phyloP scores from a whole-genome alignment of 53 echinoderm and acorn worm genomes.

The Apostichopus leukothele region DNA sequence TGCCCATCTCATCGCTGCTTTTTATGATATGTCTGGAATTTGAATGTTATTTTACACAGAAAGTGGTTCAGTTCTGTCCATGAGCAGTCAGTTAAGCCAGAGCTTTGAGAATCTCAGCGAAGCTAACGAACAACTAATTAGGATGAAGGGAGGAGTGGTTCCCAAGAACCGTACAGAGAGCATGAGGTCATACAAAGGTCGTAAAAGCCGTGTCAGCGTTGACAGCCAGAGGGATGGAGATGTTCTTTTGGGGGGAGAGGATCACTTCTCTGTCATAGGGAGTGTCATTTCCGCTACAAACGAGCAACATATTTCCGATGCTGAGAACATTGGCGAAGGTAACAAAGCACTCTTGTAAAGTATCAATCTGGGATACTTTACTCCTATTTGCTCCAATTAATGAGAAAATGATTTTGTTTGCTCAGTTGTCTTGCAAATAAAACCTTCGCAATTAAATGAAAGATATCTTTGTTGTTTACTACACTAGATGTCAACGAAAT shows the following conservation, averaged over 20 bases:
- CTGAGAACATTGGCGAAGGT: too few species aligned
- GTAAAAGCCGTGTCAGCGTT: slow-evolving; percentile 40
- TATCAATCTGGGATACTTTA: too few species aligned
- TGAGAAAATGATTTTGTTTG: too few species aligned
- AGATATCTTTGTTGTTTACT: too few species aligned
- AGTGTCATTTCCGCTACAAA: slow-evolving; percentile 28
- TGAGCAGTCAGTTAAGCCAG: slow-evolving; percentile 58
- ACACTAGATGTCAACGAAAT: too few species aligned
- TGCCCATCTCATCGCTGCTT: too few species aligned
- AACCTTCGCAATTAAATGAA: too few species aligned
- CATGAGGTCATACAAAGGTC: slow-evolving; percentile 85
- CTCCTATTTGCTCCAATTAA: too few species aligned
- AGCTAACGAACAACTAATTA: slow-evolving; percentile 45
- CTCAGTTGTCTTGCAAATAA: too few species aligned
- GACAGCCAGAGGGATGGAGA: slow-evolving; percentile 13
- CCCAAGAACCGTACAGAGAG: slow-evolving; percentile 70
- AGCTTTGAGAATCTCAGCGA: slow-evolving; percentile 69
- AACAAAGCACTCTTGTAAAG: too few species aligned
- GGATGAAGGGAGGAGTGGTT: slow-evolving; percentile 65
- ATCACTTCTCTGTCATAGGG: not conserved
- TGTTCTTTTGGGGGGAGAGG: slow-evolving; percentile 12
- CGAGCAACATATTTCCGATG: not conserved
- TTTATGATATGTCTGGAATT: too few species aligned
- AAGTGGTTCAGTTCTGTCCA: slow-evolving; percentile 58
- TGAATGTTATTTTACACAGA: slow-evolving; percentile 6